Base-by-base conservation (phyloP, 2,797 vertebrate genomes). In the Knipowitschia caucasica region DNA sequence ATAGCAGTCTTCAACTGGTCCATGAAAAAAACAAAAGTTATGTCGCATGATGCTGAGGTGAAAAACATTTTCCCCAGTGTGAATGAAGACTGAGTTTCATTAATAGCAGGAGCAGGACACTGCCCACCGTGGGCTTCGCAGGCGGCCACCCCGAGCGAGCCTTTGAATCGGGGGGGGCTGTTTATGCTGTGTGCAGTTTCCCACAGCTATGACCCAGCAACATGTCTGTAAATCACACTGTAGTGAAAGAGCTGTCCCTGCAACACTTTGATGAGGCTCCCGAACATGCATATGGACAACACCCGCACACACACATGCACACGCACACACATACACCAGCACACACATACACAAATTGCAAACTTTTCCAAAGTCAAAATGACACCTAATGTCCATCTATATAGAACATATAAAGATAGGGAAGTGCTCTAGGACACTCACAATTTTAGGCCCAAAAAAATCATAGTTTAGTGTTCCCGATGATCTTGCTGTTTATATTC, bases 221-320 rank as follows among this genome's bases (percentile, higher is more conserved):
- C 62, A 61, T 33, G 52, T 56, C 63, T 50, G 64, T 73, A 79
- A 86, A 78, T 83, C 75, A 64, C 20, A 61, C 67, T 62, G 42
- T 64, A 54, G 67, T 54, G 40, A 23, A 7, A 14, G 67, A 56
- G 52, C 62, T 56, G 55, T 36, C 36, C 35, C 1, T 26, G 59
- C 59, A 71, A 11, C 21, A 75, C 71, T 75, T 78, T 83, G 72
- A 81, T 73, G 68, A 86, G 84, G 88, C 57, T 85, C 73, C 82
- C 66, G 54, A 80, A 67, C 73, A 74, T 75, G 64, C 67, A 73
- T 55, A 65, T 67, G 74, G 75, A 68, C 65, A 59, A 77, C 72
- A 69, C 72, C 69, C 75, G 71, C 59, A 35, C 77, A 45, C 71
- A 82, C 83, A 78, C 86, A 88, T 78, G 83, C 8, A 38, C 7